phyloP scores from a whole-genome alignment of 1,140 invertebrate genomes.

The Atta cephalotes region DNA sequence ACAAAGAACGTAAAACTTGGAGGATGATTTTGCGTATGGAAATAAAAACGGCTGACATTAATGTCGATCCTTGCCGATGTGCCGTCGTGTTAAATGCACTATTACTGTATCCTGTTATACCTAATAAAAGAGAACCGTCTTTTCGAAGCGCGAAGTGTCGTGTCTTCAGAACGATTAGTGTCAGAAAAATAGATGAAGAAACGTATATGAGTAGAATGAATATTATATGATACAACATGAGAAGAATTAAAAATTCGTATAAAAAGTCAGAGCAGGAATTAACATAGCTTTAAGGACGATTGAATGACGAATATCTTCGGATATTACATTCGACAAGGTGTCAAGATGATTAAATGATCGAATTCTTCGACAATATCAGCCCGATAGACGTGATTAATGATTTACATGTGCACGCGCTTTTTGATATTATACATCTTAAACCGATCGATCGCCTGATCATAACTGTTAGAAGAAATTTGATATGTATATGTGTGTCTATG shows the following conservation, averaged over 20 bases:
- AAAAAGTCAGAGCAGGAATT: constrained; percentile 32
- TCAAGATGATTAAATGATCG: constrained; percentile 69
- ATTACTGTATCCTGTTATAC: constrained; percentile 10
- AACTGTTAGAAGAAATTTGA: constrained; percentile 23
- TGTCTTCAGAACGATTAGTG: constrained; percentile 28
- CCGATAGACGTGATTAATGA: constrained; percentile 57
- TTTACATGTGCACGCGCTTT: constrained; percentile 26
- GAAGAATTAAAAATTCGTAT: constrained; percentile 24
- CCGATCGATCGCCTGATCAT: neutral
- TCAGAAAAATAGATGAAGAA: constrained; percentile 20
- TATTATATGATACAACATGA: neutral
- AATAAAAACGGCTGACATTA: constrained; percentile 35
- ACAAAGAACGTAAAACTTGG: neutral
- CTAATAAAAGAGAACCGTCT: constrained; percentile 41
- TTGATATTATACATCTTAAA: constrained; percentile 30
- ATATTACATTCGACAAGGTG: constrained; percentile 55
- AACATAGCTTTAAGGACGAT: constrained; percentile 36
- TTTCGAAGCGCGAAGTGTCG: neutral
- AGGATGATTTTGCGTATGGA: constrained; percentile 2
- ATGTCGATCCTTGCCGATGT: constrained; percentile 2
- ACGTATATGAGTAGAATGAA: constrained; percentile 18
- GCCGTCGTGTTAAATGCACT: constrained; percentile 21
- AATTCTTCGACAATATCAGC: constrained; percentile 47
- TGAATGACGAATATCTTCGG: constrained; percentile 45
- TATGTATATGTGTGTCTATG: too few species aligned